A percentile compares a stretch with the other conserved stretches of the same genome.
Conservation (phyloP, 2,113 vertebrate species). For the Chaetops frenatus region DNA sequence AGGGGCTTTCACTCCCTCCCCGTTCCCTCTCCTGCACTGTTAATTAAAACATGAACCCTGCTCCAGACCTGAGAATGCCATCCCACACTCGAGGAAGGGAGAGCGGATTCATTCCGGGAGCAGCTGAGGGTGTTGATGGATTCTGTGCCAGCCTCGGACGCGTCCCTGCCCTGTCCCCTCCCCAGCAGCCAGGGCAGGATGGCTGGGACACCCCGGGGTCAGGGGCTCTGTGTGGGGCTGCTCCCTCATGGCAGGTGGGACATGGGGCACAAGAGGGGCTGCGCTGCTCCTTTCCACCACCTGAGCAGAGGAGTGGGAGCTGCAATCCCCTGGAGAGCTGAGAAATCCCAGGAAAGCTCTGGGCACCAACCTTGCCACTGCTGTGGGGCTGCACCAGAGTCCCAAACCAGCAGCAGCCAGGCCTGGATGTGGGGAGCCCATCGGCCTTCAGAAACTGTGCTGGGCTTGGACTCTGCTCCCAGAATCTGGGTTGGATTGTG, state of each 20-base stretch:
- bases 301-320: not conserved
- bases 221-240: not conserved
- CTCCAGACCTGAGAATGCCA: not conserved
- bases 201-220: not conserved
- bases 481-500: no score
- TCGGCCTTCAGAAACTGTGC: not conserved
- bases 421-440: not conserved
- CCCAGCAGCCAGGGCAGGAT: not conserved
- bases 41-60: not conserved
- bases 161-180: not conserved
- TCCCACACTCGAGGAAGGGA: not conserved
- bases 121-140: not conserved
- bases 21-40: not conserved
- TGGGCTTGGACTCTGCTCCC: not conserved
- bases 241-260: accelerated
- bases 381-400: not conserved
- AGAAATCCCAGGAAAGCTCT: not conserved
- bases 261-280: not conserved
- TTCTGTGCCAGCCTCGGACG: accelerated
- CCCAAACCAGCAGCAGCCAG: not conserved
- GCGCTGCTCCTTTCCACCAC: not conserved
- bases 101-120: not conserved
- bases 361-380: not conserved
- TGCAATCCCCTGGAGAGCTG: not conserved
- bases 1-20: not conserved